A percentile compares a stretch with the other conserved stretches of the same genome.
These are phyloP conservation scores for Rhopalosiphum nymphaeae DNA, from an alignment of 2,888 invertebrate species.

Conservation along the genomic window DNA sequence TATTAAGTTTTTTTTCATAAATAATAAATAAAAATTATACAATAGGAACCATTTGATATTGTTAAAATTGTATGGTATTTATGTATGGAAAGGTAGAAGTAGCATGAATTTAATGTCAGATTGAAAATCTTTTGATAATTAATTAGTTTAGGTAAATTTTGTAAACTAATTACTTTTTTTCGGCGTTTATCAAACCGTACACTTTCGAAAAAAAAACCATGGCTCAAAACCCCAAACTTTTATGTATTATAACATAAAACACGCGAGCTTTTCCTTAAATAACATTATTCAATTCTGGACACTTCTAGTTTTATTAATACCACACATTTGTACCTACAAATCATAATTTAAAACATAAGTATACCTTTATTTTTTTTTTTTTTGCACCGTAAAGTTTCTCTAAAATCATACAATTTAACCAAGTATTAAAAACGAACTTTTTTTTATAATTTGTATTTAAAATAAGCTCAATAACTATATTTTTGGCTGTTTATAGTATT, in stretches of 20 bases:
- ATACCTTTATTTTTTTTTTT: not conserved
- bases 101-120: not conserved
- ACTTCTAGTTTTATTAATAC: not conserved
- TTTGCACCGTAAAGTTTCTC: not conserved
- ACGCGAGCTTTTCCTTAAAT: not conserved
- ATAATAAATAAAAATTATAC: not conserved
- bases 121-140: slow-evolving; percentile 4
- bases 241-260: not conserved
- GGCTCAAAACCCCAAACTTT: not conserved
- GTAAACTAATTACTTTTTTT: slow-evolving; percentile 1
- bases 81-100: not conserved
- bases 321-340: not conserved
- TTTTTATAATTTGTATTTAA: not conserved
- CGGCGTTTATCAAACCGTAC: not conserved
- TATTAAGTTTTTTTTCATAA: not conserved
- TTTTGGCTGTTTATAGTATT: not conserved
- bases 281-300: slow-evolving; percentile 1
- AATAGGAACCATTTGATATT: not conserved
- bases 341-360: not conserved
- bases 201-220: not conserved
- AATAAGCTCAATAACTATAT: not conserved
- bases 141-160: not conserved
- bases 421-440: not conserved
- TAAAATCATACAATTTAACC: not conserved
- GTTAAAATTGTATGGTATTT: not conserved